Evolutionary conservation across 2,797 vertebrate species (phyloP), one percentile per base, ranked within the genome.

Genomic region (Pagetopsis macropterus): DNA sequence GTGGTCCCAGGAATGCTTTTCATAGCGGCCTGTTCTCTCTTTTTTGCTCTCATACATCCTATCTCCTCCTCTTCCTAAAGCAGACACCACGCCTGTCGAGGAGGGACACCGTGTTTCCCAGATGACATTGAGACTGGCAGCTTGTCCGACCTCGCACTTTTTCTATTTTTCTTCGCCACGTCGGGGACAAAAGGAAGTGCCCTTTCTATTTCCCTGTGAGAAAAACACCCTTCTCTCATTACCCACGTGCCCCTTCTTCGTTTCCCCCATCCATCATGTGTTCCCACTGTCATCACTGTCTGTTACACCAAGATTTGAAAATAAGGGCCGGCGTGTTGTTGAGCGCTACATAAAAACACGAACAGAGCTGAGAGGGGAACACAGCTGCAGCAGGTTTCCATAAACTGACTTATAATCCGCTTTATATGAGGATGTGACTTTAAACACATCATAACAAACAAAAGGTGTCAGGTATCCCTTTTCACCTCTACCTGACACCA

Each of bases 1-100:
- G 14, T 64, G 59, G 43, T 73, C 57, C 2, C 15, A 67, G 69
- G 78, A 90, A 88, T 83, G 63, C 50, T 72, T 78, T 83, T 84
- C 62, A 75, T 76, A 64, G 7, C 19, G 3, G 21, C 10, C 50
- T 45, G 5, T 23, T 37, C 23, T 52, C 23, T 54, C 46, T 68
- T 44, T 11, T 23, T 51, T 3, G 7, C 23, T 37, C 33, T 9
- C 6, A 37, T 37, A 19, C 19, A 46, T 67, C 44, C 44, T 5
- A 9, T 60, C 66, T 9, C 11, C 52, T 72, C 62, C 37, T 51
- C 65, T 52, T 48, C 59, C 40, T 44, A 27, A 54, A 62, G 48
- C 46, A 43, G 74, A 70, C 81, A 45, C 80, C 56, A 58, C 79
- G 84, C 84, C 75, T 79, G 79, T 72, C 17, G 33, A 59, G 19